phyloP scores from a whole-genome alignment of 2,113 vertebrate species.

The Ciconia maguari region DNA sequence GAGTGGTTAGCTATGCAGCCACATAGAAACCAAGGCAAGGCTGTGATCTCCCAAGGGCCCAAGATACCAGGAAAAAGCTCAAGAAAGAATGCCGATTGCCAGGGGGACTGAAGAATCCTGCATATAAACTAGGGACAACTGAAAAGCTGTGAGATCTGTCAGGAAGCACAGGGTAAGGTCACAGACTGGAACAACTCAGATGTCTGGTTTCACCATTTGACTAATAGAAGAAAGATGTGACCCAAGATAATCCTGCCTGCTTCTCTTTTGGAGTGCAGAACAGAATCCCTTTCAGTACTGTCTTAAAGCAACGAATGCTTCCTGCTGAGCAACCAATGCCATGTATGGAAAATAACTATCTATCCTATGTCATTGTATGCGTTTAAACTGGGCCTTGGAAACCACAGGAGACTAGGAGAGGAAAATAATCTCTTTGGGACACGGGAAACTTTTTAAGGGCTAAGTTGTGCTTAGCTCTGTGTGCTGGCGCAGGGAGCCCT shows the following conservation, averaged over 20 bases:
- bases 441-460: not conserved
- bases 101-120: conserved; percentile 22
- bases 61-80: not conserved
- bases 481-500: not conserved
- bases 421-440: conserved; percentile 21
- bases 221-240: conserved; percentile 50
- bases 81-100: not conserved
- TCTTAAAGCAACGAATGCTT: conserved; percentile 18
- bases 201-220: conserved; percentile 36
- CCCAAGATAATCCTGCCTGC: conserved; percentile 41
- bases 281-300: conserved; percentile 15
- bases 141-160: conserved; percentile 13
- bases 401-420: not conserved
- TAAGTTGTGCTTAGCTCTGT: not conserved
- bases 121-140: conserved; percentile 12
- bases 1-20: not conserved
- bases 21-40: not conserved
- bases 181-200: conserved; percentile 42
- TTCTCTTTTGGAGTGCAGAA: not conserved
- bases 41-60: not conserved
- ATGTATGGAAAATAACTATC: conserved; percentile 55
- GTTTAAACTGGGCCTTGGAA: conserved; percentile 49
- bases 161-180: conserved; percentile 25
- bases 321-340: conserved; percentile 5
- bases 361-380: conserved; percentile 51